These are phyloP conservation scores for Polypedilum pembai DNA, from an alignment of 1,140 invertebrate species.

Conservation along the genomic window DNA sequence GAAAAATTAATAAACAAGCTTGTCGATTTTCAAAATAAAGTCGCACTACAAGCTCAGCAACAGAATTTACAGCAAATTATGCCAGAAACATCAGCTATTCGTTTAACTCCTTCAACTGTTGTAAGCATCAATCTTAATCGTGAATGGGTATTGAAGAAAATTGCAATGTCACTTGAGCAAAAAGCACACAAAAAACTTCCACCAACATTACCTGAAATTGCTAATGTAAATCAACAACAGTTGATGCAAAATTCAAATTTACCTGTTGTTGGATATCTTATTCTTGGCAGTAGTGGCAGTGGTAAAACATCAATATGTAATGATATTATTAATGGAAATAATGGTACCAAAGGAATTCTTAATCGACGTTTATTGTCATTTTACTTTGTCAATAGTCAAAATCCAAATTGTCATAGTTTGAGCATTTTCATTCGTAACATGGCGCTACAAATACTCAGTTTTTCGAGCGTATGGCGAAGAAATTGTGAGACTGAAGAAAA, in stretches of 20 bases:
- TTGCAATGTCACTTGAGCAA: slow-evolving; percentile 84
- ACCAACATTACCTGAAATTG: slow-evolving; percentile 20
- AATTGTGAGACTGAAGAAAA: slow-evolving; percentile 31
- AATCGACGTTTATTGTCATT: slow-evolving; percentile 70
- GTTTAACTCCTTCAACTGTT: slow-evolving; percentile 29
- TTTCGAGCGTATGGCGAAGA: slow-evolving; percentile 45
- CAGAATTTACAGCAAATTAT: slow-evolving; percentile 31
- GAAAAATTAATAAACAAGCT: background rate
- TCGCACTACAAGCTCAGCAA: slow-evolving; percentile 41
- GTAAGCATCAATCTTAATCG: slow-evolving; percentile 46
- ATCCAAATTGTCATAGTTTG: slow-evolving; percentile 52
- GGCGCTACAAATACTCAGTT: slow-evolving; percentile 68
- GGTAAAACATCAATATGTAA: slow-evolving; percentile 75
- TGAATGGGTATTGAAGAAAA: slow-evolving; percentile 92
- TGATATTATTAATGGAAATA: slow-evolving; percentile 43
- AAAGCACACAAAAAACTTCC: slow-evolving; percentile 48
- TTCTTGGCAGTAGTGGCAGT: slow-evolving; percentile 55
- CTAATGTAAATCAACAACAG: slow-evolving; percentile 4
- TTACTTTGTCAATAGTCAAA: slow-evolving; percentile 61
- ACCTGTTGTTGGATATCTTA: slow-evolving; percentile 41
- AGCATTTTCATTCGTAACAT: slow-evolving; percentile 78
- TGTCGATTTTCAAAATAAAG: slow-evolving; percentile 39
- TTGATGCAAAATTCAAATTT: slow-evolving; percentile 33
- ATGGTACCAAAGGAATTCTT: slow-evolving; percentile 46
- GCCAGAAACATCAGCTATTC: background rate